Evolutionary conservation across 2,113 vertebrate species (phyloP), one percentile per base, ranked within the genome.

Genomic region (Dolichotis patagonum): DNA sequence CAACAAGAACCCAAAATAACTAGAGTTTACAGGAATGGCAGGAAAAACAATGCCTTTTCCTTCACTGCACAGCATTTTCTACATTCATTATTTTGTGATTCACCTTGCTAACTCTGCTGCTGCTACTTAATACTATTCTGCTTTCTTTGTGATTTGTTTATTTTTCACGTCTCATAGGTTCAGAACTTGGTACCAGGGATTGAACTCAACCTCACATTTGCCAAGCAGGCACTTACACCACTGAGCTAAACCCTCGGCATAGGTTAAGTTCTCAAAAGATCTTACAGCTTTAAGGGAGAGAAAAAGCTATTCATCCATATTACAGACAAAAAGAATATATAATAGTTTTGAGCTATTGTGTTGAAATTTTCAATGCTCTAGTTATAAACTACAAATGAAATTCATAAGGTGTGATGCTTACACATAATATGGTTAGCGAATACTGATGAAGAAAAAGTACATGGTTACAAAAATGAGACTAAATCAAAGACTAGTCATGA

Each of bases 91-190:
- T 54, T 86, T 65, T 77, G 14, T 67, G 77, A 90, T 94, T 95
- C 81, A 95, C 46, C 65, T 88, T 88, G 26, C 65, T 97, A 94
- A 62, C 35, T 90, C 28, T 85, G n/a, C 80, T 93, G 17, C 12
- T 94, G 60, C 46, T 89, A 91, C 26, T 93, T 88, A 92, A 62
- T 91, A 83, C 86, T 89, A 91, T 8, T 83, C 80, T 90, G 63
- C 65, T 96, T 94, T 92, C 92, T 77, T 96, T 78, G 90, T 92
- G 88, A 94, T 71, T 94, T 94, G 85, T 90, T 93, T 86, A 96
- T 46, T 92, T 92, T 85, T 87, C 96, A 85, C 92, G 73, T 22
- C 90, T 92, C 85, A 85, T 78, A 95, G 1, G 5, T 77, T 94
- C 75, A 94, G n/a, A n/a, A n/a, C n/a, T n/a, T n/a, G n/a, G n/a